Evolutionary conservation across 2,113 vertebrate genomes (phyloP).

Genomic region (Microcebus griseorufus): DNA sequence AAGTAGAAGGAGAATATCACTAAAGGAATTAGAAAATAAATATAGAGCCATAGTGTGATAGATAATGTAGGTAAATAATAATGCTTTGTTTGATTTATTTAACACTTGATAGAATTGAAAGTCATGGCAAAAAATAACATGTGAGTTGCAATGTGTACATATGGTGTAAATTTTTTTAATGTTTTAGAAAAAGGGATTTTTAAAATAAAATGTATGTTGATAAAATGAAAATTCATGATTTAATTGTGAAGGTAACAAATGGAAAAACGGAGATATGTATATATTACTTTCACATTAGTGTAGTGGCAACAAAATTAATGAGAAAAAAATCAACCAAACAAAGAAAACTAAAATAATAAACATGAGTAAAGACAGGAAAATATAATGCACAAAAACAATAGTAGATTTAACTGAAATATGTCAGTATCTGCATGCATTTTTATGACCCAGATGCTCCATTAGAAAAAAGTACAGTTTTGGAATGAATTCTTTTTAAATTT

Average conservation of each 20-base stretch:
- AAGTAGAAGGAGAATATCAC: not conserved
- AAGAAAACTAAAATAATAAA: not conserved
- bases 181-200: not conserved
- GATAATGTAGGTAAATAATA: not conserved
- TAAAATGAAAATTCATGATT: not conserved
- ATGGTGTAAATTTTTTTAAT: not conserved
- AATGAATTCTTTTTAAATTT: not conserved
- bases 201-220: not conserved
- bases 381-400: not conserved
- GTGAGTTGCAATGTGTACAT: not conserved
- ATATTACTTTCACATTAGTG: not conserved
- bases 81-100: not conserved
- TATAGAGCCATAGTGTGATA: not conserved
- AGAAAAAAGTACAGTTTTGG: not conserved
- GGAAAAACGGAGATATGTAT: not conserved
- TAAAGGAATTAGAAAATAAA: not conserved
- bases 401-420: not conserved
- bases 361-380: not conserved
- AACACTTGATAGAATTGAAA: not conserved
- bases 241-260: not conserved
- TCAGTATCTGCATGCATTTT: not conserved
- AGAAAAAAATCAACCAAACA: not conserved
- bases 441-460: not conserved
- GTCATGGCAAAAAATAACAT: not conserved
- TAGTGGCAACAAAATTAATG: not conserved